phyloP scores from a whole-genome alignment of 2,797 vertebrate species.

The Octomys mimax region DNA sequence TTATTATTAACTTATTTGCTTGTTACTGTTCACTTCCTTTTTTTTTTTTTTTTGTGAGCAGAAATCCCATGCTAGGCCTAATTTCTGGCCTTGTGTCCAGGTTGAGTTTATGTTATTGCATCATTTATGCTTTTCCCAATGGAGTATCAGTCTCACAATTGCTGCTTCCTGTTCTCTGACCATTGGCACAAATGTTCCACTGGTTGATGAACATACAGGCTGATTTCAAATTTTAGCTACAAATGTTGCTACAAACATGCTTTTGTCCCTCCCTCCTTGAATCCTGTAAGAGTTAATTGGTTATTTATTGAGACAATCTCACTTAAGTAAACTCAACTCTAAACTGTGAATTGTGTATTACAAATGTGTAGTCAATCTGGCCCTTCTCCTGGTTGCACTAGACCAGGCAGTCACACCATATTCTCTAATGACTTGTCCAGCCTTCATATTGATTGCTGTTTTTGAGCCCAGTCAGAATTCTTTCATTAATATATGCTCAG shows the following conservation, averaged over 20 bases:
- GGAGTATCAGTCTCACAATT: too few species aligned
- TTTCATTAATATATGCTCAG: neutral
- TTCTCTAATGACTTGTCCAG: neutral
- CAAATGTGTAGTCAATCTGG: neutral
- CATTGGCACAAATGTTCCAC: neutral
- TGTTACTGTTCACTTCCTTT: neutral
- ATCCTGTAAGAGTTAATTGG: neutral
- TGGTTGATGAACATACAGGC: too few species aligned
- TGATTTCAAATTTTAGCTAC: too few species aligned
- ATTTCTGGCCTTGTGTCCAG: neutral
- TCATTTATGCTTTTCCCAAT: neutral
- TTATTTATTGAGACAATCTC: neutral
- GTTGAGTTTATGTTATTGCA: neutral
- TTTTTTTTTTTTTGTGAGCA: neutral
- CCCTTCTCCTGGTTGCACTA: neutral
- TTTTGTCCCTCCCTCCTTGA: neutral
- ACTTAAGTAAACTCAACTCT: neutral
- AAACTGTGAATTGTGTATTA: neutral
- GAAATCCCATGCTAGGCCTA: neutral
- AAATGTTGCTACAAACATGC: too few species aligned
- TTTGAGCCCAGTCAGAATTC: neutral
- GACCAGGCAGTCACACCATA: neutral
- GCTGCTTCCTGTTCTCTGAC: neutral
- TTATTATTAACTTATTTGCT: neutral
- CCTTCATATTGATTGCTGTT: neutral